phyloP scores from a whole-genome alignment of 2,888 invertebrate genomes.

The Cecidostiba fungosa region DNA sequence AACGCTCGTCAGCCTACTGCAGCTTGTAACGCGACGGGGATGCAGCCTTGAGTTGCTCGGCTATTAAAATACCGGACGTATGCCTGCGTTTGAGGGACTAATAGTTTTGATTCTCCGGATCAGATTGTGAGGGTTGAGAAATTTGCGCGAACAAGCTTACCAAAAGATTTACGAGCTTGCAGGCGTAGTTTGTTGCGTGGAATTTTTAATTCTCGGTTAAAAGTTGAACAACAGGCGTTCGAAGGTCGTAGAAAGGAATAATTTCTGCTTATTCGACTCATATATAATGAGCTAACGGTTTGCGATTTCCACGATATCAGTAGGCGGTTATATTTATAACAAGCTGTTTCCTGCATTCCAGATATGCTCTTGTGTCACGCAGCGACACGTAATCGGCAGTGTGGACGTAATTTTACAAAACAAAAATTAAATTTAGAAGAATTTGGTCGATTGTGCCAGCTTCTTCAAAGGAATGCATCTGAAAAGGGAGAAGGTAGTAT shows the following conservation, averaged over 20 bases:
- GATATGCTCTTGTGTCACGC: slow-evolving; percentile 5
- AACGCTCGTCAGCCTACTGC: not conserved
- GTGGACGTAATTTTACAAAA: not conserved
- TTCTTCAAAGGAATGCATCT: not conserved
- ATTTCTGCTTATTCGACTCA: not conserved
- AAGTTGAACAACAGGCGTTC: not conserved
- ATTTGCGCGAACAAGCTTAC: not conserved
- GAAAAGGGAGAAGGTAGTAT: not conserved
- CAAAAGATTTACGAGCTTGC: not conserved
- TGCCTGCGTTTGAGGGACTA: not conserved
- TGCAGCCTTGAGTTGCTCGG: not conserved
- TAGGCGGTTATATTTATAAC: not conserved
- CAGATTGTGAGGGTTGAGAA: not conserved
- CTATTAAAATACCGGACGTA: slow-evolving; percentile 44
- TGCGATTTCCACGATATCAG: not conserved
- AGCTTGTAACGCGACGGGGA: not conserved
- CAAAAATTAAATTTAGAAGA: not conserved
- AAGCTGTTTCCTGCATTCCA: slow-evolving; percentile 15
- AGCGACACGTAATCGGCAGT: not conserved
- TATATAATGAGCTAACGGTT: not conserved
- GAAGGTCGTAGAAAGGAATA: not conserved
- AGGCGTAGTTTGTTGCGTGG: not conserved
- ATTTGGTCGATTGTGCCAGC: not conserved
- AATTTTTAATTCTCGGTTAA: not conserved
- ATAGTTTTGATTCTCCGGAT: not conserved